Evolutionary conservation across 1,140 invertebrate species (phyloP).

Genomic region (Tetraneura akinire): DNA sequence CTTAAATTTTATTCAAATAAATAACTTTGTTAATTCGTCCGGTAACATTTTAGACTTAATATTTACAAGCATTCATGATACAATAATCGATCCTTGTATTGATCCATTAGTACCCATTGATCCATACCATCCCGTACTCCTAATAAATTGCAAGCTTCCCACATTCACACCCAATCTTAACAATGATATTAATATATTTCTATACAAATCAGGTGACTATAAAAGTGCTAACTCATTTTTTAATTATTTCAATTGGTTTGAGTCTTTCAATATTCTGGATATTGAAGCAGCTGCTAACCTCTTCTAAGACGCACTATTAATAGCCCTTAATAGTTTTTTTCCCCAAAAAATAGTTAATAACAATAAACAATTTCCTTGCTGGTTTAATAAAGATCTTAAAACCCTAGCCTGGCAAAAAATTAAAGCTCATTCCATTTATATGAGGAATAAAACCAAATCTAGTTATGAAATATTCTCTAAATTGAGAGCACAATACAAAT

Average conservation of each 20-base stretch:
- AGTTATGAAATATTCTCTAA: background rate
- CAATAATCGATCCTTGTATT: background rate
- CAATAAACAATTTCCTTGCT: background rate
- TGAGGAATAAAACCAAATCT: background rate
- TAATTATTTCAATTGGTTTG: conserved; percentile 14
- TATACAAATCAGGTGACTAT: background rate
- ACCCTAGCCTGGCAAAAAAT: background rate
- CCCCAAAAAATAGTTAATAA: too few relatives aligned
- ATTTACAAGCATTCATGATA: background rate
- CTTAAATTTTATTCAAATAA: too few relatives aligned
- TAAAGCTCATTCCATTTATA: background rate
- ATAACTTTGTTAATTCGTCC: too few relatives aligned
- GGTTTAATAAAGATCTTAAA: background rate
- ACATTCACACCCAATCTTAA: too few relatives aligned
- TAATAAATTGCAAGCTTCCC: background rate
- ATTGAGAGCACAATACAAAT: background rate
- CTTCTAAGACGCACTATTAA: background rate
- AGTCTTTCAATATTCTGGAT: background rate
- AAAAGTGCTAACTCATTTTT: background rate
- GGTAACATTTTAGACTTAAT: too few relatives aligned
- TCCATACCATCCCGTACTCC: background rate
- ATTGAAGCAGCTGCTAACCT: background rate
- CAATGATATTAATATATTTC: too few relatives aligned
- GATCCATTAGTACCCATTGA: background rate
- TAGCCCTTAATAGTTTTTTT: background rate